These are phyloP conservation scores for Creontiades dilutus DNA, from an alignment of 2,888 invertebrate species.

Conservation along the genomic window DNA sequence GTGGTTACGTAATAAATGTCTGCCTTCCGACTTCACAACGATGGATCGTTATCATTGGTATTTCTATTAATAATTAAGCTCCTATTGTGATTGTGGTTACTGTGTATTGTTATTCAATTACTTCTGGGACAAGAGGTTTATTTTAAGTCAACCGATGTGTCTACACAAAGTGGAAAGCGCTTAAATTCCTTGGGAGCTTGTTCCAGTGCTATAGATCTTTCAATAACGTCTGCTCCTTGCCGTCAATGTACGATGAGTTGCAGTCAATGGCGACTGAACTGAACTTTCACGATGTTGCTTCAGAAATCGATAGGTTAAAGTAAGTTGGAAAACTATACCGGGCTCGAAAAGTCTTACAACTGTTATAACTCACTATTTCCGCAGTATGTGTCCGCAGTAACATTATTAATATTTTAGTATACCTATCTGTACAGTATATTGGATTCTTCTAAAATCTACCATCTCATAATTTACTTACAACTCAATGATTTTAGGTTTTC, in stretches of 20 bases:
- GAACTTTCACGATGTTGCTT: background rate
- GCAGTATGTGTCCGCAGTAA: too few relatives aligned
- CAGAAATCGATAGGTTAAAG: conserved; percentile 34
- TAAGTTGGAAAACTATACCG: background rate
- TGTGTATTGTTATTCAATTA: too few relatives aligned
- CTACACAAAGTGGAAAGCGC: background rate
- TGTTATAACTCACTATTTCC: background rate
- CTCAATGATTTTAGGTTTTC: too few relatives aligned
- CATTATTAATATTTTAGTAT: too few relatives aligned
- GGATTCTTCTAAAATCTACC: too few relatives aligned
- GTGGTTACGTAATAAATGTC: too few relatives aligned
- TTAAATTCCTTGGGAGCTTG: conserved; percentile 38
- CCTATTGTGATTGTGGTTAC: too few relatives aligned
- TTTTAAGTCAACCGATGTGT: background rate
- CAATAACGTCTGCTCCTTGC: conserved; percentile 18
- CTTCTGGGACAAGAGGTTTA: background rate
- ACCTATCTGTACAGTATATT: too few relatives aligned
- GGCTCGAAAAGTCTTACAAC: background rate
- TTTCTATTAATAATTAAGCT: too few relatives aligned
- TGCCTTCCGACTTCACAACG: too few relatives aligned
- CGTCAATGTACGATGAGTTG: conserved; percentile 32
- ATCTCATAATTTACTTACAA: too few relatives aligned
- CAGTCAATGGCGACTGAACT: background rate
- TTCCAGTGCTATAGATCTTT: background rate
- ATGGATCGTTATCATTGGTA: too few relatives aligned